Conservation (phyloP, 2,113 vertebrate species). For the Malaclemys terrapin region DNA sequence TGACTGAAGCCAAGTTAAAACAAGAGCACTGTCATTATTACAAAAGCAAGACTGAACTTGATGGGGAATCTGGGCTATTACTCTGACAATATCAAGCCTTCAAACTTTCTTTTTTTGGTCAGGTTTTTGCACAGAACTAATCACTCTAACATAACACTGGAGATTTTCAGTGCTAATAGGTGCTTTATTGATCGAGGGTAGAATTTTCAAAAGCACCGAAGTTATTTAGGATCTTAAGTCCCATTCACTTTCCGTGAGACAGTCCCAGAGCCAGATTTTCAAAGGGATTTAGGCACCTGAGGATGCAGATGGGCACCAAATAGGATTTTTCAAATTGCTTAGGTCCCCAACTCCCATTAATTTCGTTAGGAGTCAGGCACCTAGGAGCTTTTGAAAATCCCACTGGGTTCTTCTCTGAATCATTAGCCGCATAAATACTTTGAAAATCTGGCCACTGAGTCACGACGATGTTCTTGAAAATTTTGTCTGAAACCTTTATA, state of each 20-base stretch:
- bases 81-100: neutral
- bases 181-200: neutral
- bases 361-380: neutral
- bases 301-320: neutral
- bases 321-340: rapidly evolving
- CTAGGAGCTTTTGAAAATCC: neutral
- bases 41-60: neutral
- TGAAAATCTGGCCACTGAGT: neutral
- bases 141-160: neutral
- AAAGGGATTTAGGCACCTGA: neutral
- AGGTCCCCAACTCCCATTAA: neutral
- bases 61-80: neutral
- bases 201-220: neutral
- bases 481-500: neutral
- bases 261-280: neutral
- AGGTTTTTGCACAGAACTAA: neutral
- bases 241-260: neutral
- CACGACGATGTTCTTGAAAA: neutral
- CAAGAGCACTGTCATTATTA: neutral
- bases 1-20: neutral
- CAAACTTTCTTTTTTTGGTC: neutral
- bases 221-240: neutral
- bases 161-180: neutral
- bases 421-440: neutral
- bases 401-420: neutral